Evolutionary conservation across 2,888 invertebrate species (phyloP).

Genomic region (Oscheius sp.): DNA sequence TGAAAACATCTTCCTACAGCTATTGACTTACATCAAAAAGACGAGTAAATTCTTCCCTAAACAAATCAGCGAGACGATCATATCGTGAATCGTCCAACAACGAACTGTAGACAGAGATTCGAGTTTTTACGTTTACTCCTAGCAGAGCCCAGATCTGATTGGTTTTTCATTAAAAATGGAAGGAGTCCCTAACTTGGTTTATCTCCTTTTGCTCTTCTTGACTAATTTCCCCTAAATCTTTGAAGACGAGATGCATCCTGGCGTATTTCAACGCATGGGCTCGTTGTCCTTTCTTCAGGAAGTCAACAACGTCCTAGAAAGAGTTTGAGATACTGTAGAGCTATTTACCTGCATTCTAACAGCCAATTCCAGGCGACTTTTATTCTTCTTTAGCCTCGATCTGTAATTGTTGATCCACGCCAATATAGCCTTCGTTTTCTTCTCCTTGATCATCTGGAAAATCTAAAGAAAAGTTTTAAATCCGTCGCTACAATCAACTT

Average conservation of each 20-base stretch:
- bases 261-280: conserved; percentile 91
- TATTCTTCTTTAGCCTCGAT: conserved; percentile 70
- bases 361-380: conserved; percentile 92
- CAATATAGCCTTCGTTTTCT: conserved; percentile 48
- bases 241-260: conserved; percentile 78
- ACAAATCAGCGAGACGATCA: conserved; percentile 85
- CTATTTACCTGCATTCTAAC: conserved; percentile 75
- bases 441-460: conserved; percentile 43
- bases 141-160: conserved; percentile 52
- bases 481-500: background rate
- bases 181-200: background rate
- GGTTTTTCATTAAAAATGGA: background rate
- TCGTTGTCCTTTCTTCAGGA: conserved; percentile 81
- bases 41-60: conserved; percentile 90
- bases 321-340: background rate
- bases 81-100: conserved; percentile 80
- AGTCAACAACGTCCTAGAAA: conserved; percentile 80
- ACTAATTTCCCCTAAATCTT: conserved; percentile 71
- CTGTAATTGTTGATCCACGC: conserved; percentile 73
- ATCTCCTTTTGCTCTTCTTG: conserved; percentile 7
- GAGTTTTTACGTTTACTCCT: conserved; percentile 32
- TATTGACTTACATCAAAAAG: conserved; percentile 79
- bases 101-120: conserved; percentile 71
- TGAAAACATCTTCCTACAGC: conserved; percentile 26
- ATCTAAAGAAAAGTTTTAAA: conserved; percentile 28